A percentile compares a stretch with the other conserved stretches of the same genome.
These are phyloP conservation scores for Agrochola lychnidis DNA, from an alignment of 2,888 invertebrate species.

Conservation along the genomic window DNA sequence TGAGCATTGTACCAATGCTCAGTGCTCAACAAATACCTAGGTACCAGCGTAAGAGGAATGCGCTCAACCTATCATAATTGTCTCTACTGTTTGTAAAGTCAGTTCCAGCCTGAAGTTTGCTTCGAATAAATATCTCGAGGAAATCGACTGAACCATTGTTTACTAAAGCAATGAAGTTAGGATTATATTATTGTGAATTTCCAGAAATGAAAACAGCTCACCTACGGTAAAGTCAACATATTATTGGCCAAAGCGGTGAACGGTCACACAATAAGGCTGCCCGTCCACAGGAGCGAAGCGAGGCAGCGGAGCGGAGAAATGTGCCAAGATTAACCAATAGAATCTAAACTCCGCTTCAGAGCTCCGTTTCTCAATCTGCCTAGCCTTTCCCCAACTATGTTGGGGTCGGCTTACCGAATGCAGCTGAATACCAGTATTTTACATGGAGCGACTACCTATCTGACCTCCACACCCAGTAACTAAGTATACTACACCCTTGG, in stretches of 20 bases:
- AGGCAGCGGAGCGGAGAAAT: too few relatives aligned
- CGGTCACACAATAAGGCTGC: not conserved
- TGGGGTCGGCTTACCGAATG: too few relatives aligned
- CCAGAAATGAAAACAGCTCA: not conserved
- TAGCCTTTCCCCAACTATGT: too few relatives aligned
- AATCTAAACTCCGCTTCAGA: too few relatives aligned
- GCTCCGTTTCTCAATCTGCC: too few relatives aligned
- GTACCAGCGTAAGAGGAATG: not conserved
- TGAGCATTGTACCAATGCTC: not conserved
- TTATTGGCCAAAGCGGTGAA: not conserved
- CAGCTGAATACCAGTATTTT: too few relatives aligned
- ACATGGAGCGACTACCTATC: too few relatives aligned
- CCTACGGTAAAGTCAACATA: not conserved
- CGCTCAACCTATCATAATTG: constrained; percentile 1
- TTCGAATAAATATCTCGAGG: constrained; percentile 21
- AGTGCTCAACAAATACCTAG: constrained; percentile 19
- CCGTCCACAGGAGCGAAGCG: too few relatives aligned
- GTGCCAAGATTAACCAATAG: too few relatives aligned
- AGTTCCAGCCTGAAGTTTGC: constrained; percentile 27
- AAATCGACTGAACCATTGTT: constrained; percentile 28
- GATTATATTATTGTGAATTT: not conserved
- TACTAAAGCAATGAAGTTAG: not conserved
- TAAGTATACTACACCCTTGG: too few relatives aligned
- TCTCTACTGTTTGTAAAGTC: constrained; percentile 32
- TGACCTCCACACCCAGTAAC: too few relatives aligned